These are phyloP conservation scores for Schizotus pectinicornis DNA, from an alignment of 2,888 invertebrate species.

Conservation along the genomic window DNA sequence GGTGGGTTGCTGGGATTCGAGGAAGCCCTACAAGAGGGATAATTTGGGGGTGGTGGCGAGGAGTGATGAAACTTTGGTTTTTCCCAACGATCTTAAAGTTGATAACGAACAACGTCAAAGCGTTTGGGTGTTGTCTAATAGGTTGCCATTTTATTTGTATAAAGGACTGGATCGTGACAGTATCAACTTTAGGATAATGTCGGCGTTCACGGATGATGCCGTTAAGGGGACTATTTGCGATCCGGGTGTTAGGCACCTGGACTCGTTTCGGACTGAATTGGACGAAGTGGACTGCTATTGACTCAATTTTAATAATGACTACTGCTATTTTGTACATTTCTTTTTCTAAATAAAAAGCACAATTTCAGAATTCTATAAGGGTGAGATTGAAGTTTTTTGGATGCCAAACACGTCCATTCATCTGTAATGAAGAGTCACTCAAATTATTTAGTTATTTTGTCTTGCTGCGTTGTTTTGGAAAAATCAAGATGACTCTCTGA, in stretches of 20 bases:
- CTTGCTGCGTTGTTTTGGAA: too few relatives aligned
- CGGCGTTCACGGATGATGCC: slow-evolving; percentile 68
- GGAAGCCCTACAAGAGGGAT: slow-evolving; percentile 69
- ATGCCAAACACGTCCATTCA: too few relatives aligned
- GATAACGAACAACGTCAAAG: slow-evolving; percentile 72
- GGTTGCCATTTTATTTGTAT: slow-evolving; percentile 75
- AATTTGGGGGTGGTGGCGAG: slow-evolving; percentile 69
- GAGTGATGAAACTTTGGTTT: slow-evolving; percentile 70
- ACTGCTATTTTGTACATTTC: neutral
- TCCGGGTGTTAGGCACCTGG: slow-evolving; percentile 56
- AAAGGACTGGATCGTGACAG: slow-evolving; percentile 67
- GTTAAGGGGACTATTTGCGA: slow-evolving; percentile 74
- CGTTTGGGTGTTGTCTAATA: slow-evolving; percentile 80
- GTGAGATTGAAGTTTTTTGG: too few relatives aligned
- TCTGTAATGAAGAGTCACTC: too few relatives aligned
- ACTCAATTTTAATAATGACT: too few relatives aligned
- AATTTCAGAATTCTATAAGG: neutral
- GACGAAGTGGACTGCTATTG: slow-evolving; percentile 41
- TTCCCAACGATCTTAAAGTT: slow-evolving; percentile 81
- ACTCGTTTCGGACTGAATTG: slow-evolving; percentile 30
- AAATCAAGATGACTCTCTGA: too few relatives aligned
- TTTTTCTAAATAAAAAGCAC: neutral
- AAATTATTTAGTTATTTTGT: too few relatives aligned
- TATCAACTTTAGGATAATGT: slow-evolving; percentile 77
- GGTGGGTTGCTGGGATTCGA: slow-evolving; percentile 81